Evolutionary conservation across 2,797 vertebrate genomes (phyloP), one percentile per base, ranked within the genome.

Genomic region (Fistularia tabacaria): DNA sequence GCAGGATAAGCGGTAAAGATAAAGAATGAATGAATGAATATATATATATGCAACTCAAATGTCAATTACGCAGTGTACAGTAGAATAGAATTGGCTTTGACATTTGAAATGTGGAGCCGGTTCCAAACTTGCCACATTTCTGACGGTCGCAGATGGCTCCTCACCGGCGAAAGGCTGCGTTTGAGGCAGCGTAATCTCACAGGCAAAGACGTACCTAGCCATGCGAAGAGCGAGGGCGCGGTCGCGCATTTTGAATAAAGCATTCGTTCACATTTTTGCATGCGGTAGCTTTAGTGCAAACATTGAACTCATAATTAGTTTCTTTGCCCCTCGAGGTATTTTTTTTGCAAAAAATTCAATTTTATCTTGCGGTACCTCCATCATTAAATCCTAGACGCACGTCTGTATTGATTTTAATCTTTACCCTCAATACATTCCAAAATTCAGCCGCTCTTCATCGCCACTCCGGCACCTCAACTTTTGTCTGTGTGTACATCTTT

Each of bases 371-470:
- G 43, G 40, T 36, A 67, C 55, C 61, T 45, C 49, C 70, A 59
- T 73, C 59, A 75, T 71, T 70, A 59, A 57, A 15, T 59, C 49
- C 14, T 25, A 49, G 67, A 57, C 41, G 15, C 62, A 69, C 73
- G 49, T 81, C 78, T 74, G 69, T 79, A 81, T 84, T 71, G 83
- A 90, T 87, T 86, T 84, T 71, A 74, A 85, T 87, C 73, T 76
- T 56, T 40, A 47, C 25, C 52, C 54, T 66, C 50, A 66, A 56
- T 56, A 57, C 62, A 65, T 51, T 55, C 59, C 36, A 41, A 5
- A 13, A 14, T n/a, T 10, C 54, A 43, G 15, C 37, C 38, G 15
- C 57, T 55, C 38, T 56, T 54, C 42, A 7, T 49, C 25, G 1
- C 5, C 46, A n/a, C 44, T 45, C 62, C 41, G 41, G 57, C 50